These are phyloP conservation scores for Rhinoptilus africanus DNA, from an alignment of 2,113 vertebrate species.

Conservation along the genomic window DNA sequence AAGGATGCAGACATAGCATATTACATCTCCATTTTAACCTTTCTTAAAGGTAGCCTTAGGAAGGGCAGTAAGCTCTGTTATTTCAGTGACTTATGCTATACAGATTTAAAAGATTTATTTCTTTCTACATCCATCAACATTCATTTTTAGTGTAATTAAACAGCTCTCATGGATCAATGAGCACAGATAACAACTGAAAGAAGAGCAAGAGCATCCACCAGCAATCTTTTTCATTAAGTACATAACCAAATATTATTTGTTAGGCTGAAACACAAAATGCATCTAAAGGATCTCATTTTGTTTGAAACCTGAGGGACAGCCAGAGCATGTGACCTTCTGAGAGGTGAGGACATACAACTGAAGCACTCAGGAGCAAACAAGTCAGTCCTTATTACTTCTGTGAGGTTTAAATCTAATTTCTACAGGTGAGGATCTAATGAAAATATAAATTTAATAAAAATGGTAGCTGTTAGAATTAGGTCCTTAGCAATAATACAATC, in stretches of 20 bases:
- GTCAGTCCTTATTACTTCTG: background rate
- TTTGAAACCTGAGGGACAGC: background rate
- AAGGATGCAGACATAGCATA: background rate
- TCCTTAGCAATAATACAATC: background rate
- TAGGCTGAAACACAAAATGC: background rate
- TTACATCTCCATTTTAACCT: background rate
- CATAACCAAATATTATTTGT: constrained; percentile 32
- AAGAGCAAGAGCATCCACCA: background rate
- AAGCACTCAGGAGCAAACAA: background rate
- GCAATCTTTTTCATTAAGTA: constrained; percentile 17
- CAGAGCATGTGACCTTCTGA: background rate
- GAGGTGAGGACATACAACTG: background rate
- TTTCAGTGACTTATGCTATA: background rate
- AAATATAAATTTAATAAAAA: background rate
- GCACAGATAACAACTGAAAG: constrained; percentile 7
- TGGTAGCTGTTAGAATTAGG: background rate
- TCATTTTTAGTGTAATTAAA: constrained; percentile 44
- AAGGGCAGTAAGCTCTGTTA: background rate
- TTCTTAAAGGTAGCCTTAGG: background rate
- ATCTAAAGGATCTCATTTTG: constrained; percentile 1
- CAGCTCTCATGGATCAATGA: background rate
- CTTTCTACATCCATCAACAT: background rate
- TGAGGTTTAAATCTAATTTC: background rate
- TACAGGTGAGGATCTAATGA: background rate
- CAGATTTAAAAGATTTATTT: constrained; percentile 21